These are phyloP conservation scores for Ceyx melanurus DNA, from an alignment of 2,113 vertebrate genomes.

Conservation along the genomic window DNA sequence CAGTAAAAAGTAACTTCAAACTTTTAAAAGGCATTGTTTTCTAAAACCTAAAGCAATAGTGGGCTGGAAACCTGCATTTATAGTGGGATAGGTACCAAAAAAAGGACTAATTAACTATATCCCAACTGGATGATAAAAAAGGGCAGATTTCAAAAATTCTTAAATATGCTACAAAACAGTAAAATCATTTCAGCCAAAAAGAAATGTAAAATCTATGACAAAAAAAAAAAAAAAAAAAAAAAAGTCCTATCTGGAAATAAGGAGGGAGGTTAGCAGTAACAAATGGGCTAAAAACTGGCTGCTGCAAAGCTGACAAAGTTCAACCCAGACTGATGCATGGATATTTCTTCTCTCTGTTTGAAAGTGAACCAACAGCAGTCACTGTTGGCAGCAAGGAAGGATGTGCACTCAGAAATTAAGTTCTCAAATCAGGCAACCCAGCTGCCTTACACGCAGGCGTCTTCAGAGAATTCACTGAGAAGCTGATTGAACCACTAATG, in stretches of 20 bases:
- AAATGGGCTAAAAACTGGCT: background rate
- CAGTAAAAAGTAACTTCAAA: background rate
- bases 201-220: background rate
- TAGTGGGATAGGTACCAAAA: background rate
- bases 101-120: background rate
- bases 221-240: background rate
- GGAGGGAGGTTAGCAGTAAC: background rate
- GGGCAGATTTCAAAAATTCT: background rate
- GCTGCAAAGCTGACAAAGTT: background rate
- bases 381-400: background rate
- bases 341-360: background rate
- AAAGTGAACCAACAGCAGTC: background rate
- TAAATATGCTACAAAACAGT: background rate
- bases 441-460: background rate
- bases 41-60: background rate
- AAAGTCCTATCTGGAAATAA: background rate
- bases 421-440: background rate
- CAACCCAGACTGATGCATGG: fast-evolving
- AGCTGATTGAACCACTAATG: conserved; percentile 16
- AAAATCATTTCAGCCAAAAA: background rate
- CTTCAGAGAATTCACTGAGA: background rate
- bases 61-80: background rate
- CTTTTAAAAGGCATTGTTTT: background rate
- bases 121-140: background rate
- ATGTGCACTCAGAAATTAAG: background rate